Percentiles rank a stretch among this genome's conserved stretches.
Evolutionary conservation across 2,888 invertebrate species (phyloP).

Genomic region (Phorcus lineatus): DNA sequence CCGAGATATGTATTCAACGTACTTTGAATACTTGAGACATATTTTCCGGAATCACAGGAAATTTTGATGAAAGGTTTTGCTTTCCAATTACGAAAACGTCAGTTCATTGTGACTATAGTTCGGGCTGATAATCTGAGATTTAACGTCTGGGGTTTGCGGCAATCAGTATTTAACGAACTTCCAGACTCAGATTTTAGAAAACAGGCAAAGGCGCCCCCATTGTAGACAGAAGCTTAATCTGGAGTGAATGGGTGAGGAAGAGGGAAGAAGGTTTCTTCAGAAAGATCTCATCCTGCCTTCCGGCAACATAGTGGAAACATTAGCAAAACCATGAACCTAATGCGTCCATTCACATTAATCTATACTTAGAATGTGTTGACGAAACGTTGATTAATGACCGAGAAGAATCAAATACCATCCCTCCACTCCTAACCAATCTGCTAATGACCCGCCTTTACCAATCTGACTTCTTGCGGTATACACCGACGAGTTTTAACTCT

Average conservation of each 20-base stretch:
- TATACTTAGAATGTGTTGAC: conserved; percentile 15
- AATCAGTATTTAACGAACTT: conserved; percentile 13
- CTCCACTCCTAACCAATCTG: not conserved
- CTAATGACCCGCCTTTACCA: conserved; percentile 10
- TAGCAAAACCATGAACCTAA: not conserved
- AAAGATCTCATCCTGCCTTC: conserved; percentile 1
- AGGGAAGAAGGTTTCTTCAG: not conserved
- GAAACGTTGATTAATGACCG: conserved; percentile 19
- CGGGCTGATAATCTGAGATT: not conserved
- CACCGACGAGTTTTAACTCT: conserved; percentile 12
- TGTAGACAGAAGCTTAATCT: conserved; percentile 12
- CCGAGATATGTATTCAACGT: too few relatives aligned
- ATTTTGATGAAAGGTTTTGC: too few relatives aligned
- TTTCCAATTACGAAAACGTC: not conserved
- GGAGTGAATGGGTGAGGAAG: not conserved
- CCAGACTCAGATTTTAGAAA: conserved; percentile 6
- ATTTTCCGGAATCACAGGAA: too few relatives aligned
- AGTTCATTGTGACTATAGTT: too few relatives aligned
- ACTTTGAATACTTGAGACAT: too few relatives aligned
- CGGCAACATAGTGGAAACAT: conserved; percentile 5
- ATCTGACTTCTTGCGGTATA: not conserved
- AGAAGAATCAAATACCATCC: conserved; percentile 2
- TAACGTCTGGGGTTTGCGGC: not conserved
- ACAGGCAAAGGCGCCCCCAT: not conserved
- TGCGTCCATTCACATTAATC: conserved; percentile 17